Percentiles rank a stretch among this genome's conserved stretches.
Conservation (phyloP, 2,797 vertebrate species). For the Scolopax rusticola region DNA sequence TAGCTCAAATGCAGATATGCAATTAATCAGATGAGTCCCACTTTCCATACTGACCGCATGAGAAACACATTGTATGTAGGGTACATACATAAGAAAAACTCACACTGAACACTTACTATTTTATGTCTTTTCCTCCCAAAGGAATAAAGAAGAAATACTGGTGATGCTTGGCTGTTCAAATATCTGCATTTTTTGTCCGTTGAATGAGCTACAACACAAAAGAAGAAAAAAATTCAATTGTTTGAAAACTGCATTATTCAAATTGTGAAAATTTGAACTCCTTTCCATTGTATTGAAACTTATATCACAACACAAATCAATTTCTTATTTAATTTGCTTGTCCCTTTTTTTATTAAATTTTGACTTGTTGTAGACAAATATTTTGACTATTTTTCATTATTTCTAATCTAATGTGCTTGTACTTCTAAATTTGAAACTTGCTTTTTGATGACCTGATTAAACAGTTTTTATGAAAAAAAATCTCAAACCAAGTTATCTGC, state of each 20-base stretch:
- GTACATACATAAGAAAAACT: neutral
- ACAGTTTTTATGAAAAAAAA: neutral
- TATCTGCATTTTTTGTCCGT: neutral
- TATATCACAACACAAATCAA: neutral
- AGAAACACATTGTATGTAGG: neutral
- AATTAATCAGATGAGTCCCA: neutral
- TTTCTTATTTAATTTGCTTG: neutral
- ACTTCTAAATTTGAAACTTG: neutral
- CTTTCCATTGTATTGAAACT: neutral
- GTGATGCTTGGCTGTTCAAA: neutral
- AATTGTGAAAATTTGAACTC: neutral
- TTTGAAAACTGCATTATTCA: neutral
- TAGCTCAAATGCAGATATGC: rapidly evolving
- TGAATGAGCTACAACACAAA: neutral
- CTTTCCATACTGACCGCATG: neutral
- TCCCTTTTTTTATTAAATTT: neutral
- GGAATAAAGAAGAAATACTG: neutral
- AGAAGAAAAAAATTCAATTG: neutral
- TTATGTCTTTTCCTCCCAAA: neutral
- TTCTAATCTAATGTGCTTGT: neutral
- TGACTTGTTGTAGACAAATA: neutral
- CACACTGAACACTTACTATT: neutral
- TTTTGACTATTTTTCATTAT: neutral
- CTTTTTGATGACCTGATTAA: neutral
- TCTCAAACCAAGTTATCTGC: neutral